phyloP scores from a whole-genome alignment of 2,113 vertebrate species.

The Capricornis sumatraensis region DNA sequence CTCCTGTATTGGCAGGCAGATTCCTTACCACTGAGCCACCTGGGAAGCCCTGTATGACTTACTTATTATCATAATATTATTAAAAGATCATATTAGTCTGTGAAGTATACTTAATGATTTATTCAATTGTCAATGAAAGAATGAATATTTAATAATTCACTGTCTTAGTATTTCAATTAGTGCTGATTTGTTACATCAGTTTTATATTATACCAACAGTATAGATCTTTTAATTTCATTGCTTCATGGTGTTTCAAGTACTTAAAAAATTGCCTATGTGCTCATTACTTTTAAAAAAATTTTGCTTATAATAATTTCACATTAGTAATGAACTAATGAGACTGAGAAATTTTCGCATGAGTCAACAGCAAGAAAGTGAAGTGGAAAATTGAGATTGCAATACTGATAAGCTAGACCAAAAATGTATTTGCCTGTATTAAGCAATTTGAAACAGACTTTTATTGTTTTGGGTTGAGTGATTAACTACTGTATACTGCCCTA shows the following conservation, averaged over 20 bases:
- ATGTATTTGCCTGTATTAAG: conserved; percentile 16
- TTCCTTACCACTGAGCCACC: not conserved
- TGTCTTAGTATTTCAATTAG: not conserved
- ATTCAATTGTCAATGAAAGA: not conserved
- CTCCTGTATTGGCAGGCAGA: not conserved
- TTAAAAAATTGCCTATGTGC: not conserved
- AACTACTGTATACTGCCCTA: not conserved
- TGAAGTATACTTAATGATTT: not conserved
- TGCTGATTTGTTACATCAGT: not conserved
- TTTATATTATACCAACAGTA: not conserved
- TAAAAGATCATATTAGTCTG: not conserved
- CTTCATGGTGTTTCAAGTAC: not conserved
- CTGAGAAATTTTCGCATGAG: conserved; percentile 5
- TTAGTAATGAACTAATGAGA: conserved; percentile 28
- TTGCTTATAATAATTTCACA: not conserved
- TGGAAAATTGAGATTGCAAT: conserved; percentile 35
- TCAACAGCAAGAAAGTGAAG: conserved; percentile 38
- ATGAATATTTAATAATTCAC: not conserved
- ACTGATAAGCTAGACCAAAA: not conserved
- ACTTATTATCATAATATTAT: not conserved
- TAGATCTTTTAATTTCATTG: conserved; percentile 21
- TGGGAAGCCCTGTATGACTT: not conserved
- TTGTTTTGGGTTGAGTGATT: not conserved
- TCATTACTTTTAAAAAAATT: conserved; percentile 10
- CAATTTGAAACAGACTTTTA: conserved; percentile 9